phyloP scores from a whole-genome alignment of 2,888 invertebrate genomes.

The Lissocephala sabroskyi region DNA sequence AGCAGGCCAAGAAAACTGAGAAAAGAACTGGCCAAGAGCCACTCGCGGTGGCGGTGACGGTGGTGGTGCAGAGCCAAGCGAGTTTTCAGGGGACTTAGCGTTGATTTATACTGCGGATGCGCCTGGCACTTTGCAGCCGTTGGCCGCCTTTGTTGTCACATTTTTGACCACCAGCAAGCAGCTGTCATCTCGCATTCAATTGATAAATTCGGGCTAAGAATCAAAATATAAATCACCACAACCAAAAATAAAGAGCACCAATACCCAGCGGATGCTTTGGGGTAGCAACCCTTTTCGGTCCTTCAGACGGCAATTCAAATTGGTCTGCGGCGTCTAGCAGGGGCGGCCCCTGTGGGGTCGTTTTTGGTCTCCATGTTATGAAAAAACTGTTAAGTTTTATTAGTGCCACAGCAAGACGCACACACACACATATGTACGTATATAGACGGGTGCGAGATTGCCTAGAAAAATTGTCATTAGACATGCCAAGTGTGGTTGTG shows the following conservation, averaged over 20 bases:
- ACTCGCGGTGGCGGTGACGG: no score
- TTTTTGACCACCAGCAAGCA: conserved; percentile 19
- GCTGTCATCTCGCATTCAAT: background rate
- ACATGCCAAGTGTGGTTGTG: conserved; percentile 68
- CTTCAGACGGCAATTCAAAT: no score
- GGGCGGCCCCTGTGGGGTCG: no score
- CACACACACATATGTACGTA: background rate
- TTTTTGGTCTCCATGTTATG: no score
- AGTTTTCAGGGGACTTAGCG: no score
- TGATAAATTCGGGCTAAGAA: conserved; percentile 1
- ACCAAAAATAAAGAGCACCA: background rate
- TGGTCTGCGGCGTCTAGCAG: conserved; percentile 50
- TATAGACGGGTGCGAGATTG: no score
- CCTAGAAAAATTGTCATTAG: conserved; percentile 57
- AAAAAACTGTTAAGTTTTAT: conserved; percentile 26
- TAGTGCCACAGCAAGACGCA: conserved; percentile 12
- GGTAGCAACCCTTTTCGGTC: no score
- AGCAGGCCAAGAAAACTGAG: no score
- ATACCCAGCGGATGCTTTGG: background rate
- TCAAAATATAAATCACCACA: conserved; percentile 1
- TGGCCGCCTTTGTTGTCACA: conserved; percentile 15
- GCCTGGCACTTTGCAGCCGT: conserved; percentile 45
- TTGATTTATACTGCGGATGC: conserved; percentile 70
- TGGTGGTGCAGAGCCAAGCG: no score
- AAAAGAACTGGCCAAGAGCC: no score